Evolutionary conservation across 2,888 invertebrate genomes (phyloP).

Genomic region (Coremacera marginata): DNA sequence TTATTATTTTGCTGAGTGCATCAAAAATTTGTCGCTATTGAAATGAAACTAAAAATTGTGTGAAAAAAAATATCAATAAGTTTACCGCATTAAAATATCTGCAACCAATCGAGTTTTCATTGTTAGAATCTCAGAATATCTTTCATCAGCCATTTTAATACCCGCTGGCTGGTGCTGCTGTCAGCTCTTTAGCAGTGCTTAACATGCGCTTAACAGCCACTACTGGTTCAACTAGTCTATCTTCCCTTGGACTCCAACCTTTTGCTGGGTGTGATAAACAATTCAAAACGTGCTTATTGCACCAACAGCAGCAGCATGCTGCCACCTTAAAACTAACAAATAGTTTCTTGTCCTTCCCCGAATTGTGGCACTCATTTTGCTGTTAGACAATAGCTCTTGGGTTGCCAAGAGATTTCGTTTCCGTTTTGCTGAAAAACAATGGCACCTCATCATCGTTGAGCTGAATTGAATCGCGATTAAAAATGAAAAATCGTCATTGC

Average conservation of each 20-base stretch:
- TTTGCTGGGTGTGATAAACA: background rate
- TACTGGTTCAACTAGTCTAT: background rate
- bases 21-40: background rate
- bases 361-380: background rate
- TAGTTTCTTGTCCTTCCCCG: background rate
- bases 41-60: background rate
- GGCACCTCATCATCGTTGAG: background rate
- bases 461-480: conserved; percentile 32
- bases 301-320: background rate
- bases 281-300: conserved; percentile 14
- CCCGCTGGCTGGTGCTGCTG: background rate
- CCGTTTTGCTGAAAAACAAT: conserved; percentile 2
- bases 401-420: conserved; percentile 2
- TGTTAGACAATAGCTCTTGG: conserved; percentile 13
- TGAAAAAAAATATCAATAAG: background rate
- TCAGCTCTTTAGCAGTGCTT: background rate
- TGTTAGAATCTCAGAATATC: conserved; percentile 4
- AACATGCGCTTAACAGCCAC: background rate
- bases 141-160: conserved; percentile 19
- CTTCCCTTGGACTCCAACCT: background rate
- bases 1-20: background rate
- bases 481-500: conserved; percentile 19
- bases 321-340: background rate
- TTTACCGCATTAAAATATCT: conserved; percentile 63
- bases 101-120: conserved; percentile 48